Percentiles rank a stretch among this genome's conserved stretches.
phyloP scores from a whole-genome alignment of 2,888 invertebrate species.

The Norana najaformis region DNA sequence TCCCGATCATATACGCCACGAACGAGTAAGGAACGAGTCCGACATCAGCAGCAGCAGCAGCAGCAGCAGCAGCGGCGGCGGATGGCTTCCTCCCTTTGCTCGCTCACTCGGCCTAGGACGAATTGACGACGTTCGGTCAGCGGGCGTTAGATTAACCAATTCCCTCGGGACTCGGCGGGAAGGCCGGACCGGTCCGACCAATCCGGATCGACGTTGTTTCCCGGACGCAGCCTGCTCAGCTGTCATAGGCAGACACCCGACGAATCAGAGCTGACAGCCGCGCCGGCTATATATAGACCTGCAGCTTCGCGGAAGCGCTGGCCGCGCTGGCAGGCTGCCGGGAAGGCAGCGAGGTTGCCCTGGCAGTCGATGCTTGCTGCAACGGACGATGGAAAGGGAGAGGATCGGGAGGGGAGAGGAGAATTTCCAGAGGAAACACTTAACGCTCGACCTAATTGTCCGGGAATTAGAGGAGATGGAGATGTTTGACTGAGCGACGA shows the following conservation, averaged over 20 bases:
- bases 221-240: conserved; percentile 6
- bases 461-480: conserved; percentile 17
- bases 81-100: not conserved
- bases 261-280: conserved; percentile 14
- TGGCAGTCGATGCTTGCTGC: not conserved
- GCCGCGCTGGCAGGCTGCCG: not conserved
- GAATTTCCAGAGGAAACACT: not conserved
- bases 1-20: not conserved
- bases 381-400: not conserved
- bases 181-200: not conserved
- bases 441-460: conserved; percentile 25
- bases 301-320: not conserved
- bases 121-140: conserved; percentile 9
- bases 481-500: conserved; percentile 13
- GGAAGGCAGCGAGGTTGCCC: not conserved
- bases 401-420: not conserved
- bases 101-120: not conserved
- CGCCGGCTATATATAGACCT: not conserved
- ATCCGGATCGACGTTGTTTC: not conserved
- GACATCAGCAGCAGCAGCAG: not conserved
- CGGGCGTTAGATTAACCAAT: conserved; percentile 29
- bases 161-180: conserved; percentile 24
- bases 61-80: not conserved
- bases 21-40: not conserved
- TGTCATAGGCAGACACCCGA: conserved; percentile 14